A percentile compares a stretch with the other conserved stretches of the same genome.
These are phyloP conservation scores for Zalophus californianus DNA, from an alignment of 2,797 vertebrate genomes.

Conservation along the genomic window DNA sequence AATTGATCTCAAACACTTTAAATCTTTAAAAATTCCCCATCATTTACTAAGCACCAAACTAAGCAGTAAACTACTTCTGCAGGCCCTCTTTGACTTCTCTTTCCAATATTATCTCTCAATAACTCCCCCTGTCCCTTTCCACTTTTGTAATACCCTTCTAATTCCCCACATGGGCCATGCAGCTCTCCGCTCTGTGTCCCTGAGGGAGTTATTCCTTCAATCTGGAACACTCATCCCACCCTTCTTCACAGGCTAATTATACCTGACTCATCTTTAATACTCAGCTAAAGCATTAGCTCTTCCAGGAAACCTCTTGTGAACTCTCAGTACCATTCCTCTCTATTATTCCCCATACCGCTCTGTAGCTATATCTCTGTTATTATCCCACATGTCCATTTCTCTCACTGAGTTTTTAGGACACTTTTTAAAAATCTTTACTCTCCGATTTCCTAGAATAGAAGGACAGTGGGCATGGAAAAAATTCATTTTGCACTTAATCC, in stretches of 20 bases:
- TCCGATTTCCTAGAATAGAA: neutral
- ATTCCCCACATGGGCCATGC: neutral
- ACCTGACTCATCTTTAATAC: conserved; percentile 75
- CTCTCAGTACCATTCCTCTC: neutral
- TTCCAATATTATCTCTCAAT: neutral
- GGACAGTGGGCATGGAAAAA: neutral
- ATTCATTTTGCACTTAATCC: conserved; percentile 34
- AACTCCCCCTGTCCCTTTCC: neutral
- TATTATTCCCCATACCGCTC: neutral
- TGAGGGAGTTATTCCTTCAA: conserved; percentile 37
- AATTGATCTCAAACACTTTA: neutral
- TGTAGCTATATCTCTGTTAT: neutral
- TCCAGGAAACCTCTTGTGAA: conserved; percentile 69
- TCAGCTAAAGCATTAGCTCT: conserved; percentile 58
- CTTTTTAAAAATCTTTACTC: neutral
- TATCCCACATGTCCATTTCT: neutral
- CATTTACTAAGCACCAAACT: neutral
- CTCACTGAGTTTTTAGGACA: neutral
- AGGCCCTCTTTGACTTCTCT: neutral
- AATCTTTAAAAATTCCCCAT: neutral
- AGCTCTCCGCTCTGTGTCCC: neutral
- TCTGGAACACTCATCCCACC: conserved; percentile 30
- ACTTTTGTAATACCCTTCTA: neutral
- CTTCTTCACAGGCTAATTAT: conserved; percentile 64
- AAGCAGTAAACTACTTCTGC: neutral